Base-by-base conservation (phyloP, 2,888 invertebrate species). In the Lycophotia porphyrea region DNA sequence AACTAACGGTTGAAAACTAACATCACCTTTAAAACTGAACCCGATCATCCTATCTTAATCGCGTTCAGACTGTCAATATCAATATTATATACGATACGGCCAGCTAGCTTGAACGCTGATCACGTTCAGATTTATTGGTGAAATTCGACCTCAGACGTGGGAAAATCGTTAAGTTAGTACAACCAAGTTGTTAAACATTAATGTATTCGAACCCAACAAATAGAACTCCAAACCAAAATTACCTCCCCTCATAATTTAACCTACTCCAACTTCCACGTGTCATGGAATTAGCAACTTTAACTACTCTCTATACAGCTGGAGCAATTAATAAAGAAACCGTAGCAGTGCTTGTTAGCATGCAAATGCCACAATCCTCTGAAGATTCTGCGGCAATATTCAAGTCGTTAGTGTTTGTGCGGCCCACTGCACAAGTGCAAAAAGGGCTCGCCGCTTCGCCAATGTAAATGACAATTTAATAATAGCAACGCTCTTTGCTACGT, bases 341-440 rank as follows among this genome's bases (percentile, higher is more conserved):
- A 82, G 85, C 84, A 80, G 71, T 80, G 87, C 91, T 92, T 92
- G 93, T 93, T 93, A 94, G 92, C 91, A 93, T 93, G 93, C 93
- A 93, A 94, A 94, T 93, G 89, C 90, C 85, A 88, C 92, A 92
- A 92, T 92, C 89, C 92, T 88, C 78, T 72, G 89, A 92, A 93
- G 94, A 93, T 93, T 93, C 89, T 87, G 78, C 84, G 88, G 90
- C 91, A 93, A 93, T 94, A 93, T 92, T 93, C 92, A 85, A 92
- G 93, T 92, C 93, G 93, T 94, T 94, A 94, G 93, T 92, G 93
- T 92, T 94, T 93, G 93, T 89, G 88, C 88, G 88, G 87, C 81
- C 87, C 81, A 91, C 89, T 91, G 91, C 91, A 90, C 88, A 82
- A 88, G 86, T 89, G 92, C 91, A 93, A 93, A 93, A 93, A 93